phyloP scores from a whole-genome alignment of 2,113 vertebrate species.

The Macaca mulatta region DNA sequence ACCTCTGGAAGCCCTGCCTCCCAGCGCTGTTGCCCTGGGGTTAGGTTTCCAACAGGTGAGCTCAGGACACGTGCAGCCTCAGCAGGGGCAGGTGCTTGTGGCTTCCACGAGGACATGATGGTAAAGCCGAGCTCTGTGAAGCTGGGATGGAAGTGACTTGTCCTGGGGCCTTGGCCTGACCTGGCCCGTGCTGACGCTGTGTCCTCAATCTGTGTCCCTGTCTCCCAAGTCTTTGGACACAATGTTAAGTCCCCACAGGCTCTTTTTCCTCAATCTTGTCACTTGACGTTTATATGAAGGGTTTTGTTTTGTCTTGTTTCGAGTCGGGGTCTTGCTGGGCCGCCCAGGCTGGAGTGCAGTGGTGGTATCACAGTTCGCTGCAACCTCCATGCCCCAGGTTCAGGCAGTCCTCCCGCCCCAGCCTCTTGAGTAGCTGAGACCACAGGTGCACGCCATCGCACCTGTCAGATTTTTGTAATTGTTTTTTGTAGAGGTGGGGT shows the following conservation, averaged over 20 bases:
- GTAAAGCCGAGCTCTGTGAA: neutral
- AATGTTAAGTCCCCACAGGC: neutral
- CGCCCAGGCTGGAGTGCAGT: too few relatives aligned
- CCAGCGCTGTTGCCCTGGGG: neutral
- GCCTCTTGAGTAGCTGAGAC: too few relatives aligned
- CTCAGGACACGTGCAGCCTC: neutral
- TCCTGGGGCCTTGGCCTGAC: neutral
- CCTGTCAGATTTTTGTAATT: too few relatives aligned
- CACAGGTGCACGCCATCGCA: fast-evolving
- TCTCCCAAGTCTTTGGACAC: neutral
- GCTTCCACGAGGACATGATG: neutral
- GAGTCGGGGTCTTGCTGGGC: too few relatives aligned
- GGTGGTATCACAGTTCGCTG: too few relatives aligned
- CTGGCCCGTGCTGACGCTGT: neutral
- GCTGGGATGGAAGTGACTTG: neutral
- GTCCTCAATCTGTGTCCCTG: neutral
- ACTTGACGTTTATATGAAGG: neutral
- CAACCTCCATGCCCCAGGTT: too few relatives aligned
- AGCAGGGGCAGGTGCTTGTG: neutral
- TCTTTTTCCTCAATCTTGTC: neutral
- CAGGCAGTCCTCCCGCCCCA: too few relatives aligned
- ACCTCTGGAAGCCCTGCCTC: neutral
- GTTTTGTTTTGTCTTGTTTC: too few relatives aligned
- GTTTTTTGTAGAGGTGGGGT: too few relatives aligned
- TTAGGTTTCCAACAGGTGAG: neutral